Evolutionary conservation across 2,888 invertebrate species (phyloP).

Genomic region (Caenorhabditis macrosperma): DNA sequence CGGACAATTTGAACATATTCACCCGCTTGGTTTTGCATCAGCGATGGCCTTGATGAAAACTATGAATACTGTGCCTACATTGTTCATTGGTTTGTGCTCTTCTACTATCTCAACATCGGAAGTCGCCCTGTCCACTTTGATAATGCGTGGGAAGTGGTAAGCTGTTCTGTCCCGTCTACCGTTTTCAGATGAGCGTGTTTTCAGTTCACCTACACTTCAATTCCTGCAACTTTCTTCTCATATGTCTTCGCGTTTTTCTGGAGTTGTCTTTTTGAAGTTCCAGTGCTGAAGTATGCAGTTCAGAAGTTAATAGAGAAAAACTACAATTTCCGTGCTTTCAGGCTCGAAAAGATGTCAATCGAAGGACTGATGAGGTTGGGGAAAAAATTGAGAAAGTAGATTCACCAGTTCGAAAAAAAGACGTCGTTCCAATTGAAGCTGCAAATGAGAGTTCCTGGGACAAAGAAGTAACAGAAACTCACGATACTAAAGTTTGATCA

Average conservation of each 20-base stretch:
- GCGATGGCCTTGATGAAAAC: no score
- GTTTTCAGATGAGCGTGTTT: no score
- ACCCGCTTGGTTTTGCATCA: no score
- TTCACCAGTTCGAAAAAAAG: neutral
- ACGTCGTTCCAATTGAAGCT: constrained; percentile 6
- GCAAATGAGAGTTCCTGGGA: no score
- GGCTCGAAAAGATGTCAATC: constrained; percentile 57
- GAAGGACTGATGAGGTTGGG: constrained; percentile 43
- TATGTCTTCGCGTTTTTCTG: constrained; percentile 62
- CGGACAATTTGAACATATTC: no score
- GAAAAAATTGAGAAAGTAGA: constrained; percentile 23
- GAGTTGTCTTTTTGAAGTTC: constrained; percentile 63
- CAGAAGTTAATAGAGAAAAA: no score
- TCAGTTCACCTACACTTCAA: constrained; percentile 50
- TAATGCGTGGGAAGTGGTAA: constrained; percentile 56
- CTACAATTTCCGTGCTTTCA: constrained; percentile 17
- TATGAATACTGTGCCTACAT: constrained; percentile 94
- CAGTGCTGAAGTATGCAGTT: constrained; percentile 49
- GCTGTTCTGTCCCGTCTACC: neutral
- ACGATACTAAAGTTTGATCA: no score
- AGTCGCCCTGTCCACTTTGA: constrained; percentile 52
- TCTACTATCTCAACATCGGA: constrained; percentile 52
- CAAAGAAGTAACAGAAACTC: no score
- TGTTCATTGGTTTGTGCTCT: constrained; percentile 65
- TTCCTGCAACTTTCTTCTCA: constrained; percentile 54